Base-by-base conservation (phyloP, 2,888 invertebrate species). In the Xestia c-nigrum region DNA sequence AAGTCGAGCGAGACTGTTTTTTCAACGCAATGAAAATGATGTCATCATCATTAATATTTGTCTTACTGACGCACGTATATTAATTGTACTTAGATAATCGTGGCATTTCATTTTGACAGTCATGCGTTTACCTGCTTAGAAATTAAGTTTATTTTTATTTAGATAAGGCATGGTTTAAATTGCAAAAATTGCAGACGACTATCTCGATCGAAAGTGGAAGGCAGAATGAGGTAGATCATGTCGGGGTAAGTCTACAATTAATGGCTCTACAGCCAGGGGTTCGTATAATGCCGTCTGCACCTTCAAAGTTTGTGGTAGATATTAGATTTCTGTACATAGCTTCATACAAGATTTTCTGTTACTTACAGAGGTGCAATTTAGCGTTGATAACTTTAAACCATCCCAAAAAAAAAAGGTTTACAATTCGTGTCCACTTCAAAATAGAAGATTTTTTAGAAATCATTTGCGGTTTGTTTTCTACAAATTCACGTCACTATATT, bases 31-130 rank as follows among this genome's bases (percentile, higher is more conserved):
- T 61, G 24, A 19, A 43, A 50, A 74, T 72, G 78, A 38, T 66
- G 57, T 59, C 66, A 72, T 63, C 61, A n/a, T 52, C 38, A 38
- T 50, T 46, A 71, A 81, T 80, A 76, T 70, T 69, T 70, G 76
- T 61, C 43, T 61, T 50, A 76, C 70, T 81, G 81, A 76, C 80
- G 80, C 81, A 76, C 55, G 59, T 70, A 57, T 12, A 63, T 75
- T 66, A 75, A 75, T 65, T 75, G 43, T 61, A 70, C 19, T 31
- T 21, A n/a, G 65, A 70, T 74, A 64, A 68, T 65, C 40, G 52
- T 61, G 47, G 52, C 38, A 61, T 69, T 80, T 70, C 43, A 66
- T 66, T 81, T 76, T 5, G 31, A 70, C 61, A 24, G 38, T 61
- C 31, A n/a, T 69, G 52, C 6, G 21, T 1, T 55, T 3, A 55